Evolutionary conservation across 2,888 invertebrate genomes (phyloP).

Genomic region (Buathra laborator): DNA sequence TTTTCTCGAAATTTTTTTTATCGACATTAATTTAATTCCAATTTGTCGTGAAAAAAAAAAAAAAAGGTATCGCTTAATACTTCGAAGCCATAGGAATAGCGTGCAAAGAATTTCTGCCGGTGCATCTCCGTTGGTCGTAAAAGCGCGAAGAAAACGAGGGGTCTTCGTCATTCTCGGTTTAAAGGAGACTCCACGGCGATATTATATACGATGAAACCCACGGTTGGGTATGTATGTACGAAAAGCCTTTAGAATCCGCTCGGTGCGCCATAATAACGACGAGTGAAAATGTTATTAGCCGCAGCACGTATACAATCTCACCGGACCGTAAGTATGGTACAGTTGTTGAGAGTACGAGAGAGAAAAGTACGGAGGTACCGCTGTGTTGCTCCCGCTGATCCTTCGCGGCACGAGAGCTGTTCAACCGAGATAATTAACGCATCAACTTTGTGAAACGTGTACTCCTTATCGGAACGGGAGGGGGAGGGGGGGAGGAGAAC

Average conservation of each 20-base stretch:
- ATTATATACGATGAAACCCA: conserved; percentile 24
- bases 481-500: conserved; percentile 21
- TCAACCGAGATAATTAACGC: conserved; percentile 69
- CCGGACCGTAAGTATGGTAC: conserved; percentile 6
- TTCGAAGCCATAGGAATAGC: conserved; percentile 28
- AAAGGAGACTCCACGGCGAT: conserved; percentile 37
- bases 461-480: conserved; percentile 62
- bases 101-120: conserved; percentile 53
- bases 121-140: conserved; percentile 60
- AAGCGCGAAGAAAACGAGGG: conserved; percentile 62
- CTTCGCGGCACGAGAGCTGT: conserved; percentile 54
- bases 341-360: conserved; percentile 5
- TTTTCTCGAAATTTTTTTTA: background rate
- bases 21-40: conserved; percentile 27
- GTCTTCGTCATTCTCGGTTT: conserved; percentile 41
- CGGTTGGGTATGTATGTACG: conserved; percentile 52
- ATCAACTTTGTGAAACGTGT: conserved; percentile 66
- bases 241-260: conserved; percentile 51
- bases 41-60: conserved; percentile 59
- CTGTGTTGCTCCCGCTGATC: conserved; percentile 61
- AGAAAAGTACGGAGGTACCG: conserved; percentile 43
- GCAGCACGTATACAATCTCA: conserved; percentile 65
- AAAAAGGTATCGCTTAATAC: conserved; percentile 26
- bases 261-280: conserved; percentile 65
- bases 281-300: conserved; percentile 70